These are phyloP conservation scores for Nothobranchius kuhntae DNA, from an alignment of 2,113 vertebrate species.

Conservation along the genomic window DNA sequence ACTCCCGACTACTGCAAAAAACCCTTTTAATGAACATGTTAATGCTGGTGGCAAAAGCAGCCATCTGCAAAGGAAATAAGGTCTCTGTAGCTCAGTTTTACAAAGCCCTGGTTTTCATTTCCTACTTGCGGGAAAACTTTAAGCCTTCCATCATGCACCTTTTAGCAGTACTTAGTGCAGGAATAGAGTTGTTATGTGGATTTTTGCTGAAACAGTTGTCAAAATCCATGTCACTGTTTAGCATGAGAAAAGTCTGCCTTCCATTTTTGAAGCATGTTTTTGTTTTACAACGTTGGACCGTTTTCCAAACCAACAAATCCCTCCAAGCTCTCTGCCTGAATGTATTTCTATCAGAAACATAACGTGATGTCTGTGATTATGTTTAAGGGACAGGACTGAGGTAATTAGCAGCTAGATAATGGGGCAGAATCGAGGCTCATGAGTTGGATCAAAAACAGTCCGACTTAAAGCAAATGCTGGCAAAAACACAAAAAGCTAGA, in stretches of 20 bases:
- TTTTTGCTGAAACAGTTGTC: conserved; percentile 62
- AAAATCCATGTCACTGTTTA: conserved; percentile 35
- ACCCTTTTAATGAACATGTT: conserved; percentile 42
- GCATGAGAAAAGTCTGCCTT: conserved; percentile 27
- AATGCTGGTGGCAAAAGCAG: conserved; percentile 40
- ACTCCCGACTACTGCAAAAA: conserved; percentile 25
- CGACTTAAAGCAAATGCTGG: conserved; percentile 54
- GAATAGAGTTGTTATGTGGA: conserved; percentile 27
- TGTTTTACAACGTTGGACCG: conserved; percentile 39
- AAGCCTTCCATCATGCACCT: conserved; percentile 60
- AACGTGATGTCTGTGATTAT: conserved; percentile 46
- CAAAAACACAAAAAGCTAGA: conserved; percentile 25
- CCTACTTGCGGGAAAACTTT: conserved; percentile 35
- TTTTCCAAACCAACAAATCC: conserved; percentile 42
- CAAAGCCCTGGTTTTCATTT: conserved; percentile 67
- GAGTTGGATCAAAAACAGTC: conserved; percentile 41
- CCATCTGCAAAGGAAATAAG: conserved; percentile 65
- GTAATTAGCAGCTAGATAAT: conserved; percentile 63
- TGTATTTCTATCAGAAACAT: conserved; percentile 48
- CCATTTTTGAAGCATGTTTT: conserved; percentile 45
- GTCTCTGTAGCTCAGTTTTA: conserved; percentile 25
- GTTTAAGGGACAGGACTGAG: conserved; percentile 59
- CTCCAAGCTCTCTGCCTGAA: conserved; percentile 31
- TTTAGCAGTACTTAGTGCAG: conserved; percentile 57
- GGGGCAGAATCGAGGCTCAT: conserved; percentile 40